phyloP scores from a whole-genome alignment of 2,797 vertebrate genomes.

The Pangasius macronema region DNA sequence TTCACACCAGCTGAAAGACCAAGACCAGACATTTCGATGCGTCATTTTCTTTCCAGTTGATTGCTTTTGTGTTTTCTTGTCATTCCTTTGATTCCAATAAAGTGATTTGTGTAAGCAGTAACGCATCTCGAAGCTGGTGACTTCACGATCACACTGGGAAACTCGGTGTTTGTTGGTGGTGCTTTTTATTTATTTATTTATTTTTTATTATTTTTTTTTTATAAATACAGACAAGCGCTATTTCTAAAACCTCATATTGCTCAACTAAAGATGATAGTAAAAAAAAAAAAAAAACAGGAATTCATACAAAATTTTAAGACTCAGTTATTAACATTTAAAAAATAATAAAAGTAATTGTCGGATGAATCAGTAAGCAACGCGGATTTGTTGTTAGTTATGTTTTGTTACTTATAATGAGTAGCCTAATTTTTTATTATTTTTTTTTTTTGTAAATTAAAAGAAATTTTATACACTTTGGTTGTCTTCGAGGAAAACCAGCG shows the following conservation, averaged over 20 bases:
- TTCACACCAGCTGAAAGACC: slow-evolving; percentile 61
- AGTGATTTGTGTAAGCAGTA: slow-evolving; percentile 67
- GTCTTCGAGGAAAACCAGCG: neutral
- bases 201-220: neutral
- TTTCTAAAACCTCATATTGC: neutral
- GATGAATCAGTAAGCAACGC: neutral
- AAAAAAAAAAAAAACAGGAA: neutral
- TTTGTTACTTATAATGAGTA: no score
- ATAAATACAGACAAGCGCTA: neutral
- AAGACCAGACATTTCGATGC: slow-evolving; percentile 59
- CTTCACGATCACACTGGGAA: slow-evolving; percentile 26
- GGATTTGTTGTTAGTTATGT: neutral
- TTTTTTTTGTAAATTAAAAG: no score
- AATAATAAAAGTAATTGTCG: neutral
- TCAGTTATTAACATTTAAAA: neutral
- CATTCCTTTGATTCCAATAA: slow-evolving; percentile 69
- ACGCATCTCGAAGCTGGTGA: slow-evolving; percentile 45
- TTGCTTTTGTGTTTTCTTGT: slow-evolving; percentile 68
- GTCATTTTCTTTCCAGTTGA: slow-evolving; percentile 46
- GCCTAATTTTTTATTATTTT: no score
- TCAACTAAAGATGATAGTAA: neutral
- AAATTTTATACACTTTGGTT: neutral
- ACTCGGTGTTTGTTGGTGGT: neutral
- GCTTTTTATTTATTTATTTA: neutral
- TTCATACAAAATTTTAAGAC: neutral